Percentiles rank a stretch among this genome's conserved stretches.
Evolutionary conservation across 2,113 vertebrate genomes (phyloP).

Genomic region (Cyanistes caeruleus): DNA sequence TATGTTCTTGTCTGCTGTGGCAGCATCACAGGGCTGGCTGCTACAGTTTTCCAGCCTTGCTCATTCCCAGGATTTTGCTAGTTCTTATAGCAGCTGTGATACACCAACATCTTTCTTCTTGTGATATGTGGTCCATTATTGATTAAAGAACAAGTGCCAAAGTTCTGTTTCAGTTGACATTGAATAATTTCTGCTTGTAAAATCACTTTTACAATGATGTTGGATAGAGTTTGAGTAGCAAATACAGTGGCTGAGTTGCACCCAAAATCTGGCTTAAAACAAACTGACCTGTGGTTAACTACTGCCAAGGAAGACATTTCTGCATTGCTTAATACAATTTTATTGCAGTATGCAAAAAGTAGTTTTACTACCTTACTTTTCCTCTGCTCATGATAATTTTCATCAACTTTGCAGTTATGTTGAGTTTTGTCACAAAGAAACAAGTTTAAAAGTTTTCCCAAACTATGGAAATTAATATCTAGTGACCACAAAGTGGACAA

Average conservation of each 20-base stretch:
- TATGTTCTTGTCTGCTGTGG: not conserved
- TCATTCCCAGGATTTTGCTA: not conserved
- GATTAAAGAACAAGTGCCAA: not conserved
- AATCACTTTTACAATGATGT: not conserved
- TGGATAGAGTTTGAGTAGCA: not conserved
- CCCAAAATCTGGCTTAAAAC: not conserved
- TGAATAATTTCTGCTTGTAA: not conserved
- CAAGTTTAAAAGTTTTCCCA: not conserved
- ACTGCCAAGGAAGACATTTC: not conserved
- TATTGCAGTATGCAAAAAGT: not conserved
- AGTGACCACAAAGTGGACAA: not conserved
- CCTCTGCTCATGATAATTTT: not conserved
- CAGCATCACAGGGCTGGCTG: not conserved
- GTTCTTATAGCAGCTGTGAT: not conserved
- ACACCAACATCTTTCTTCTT: not conserved
- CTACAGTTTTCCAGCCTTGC: not conserved
- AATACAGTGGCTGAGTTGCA: not conserved
- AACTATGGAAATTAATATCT: not conserved
- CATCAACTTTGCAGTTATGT: not conserved
- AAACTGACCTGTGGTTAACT: not conserved
- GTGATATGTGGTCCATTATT: not conserved
- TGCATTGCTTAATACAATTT: not conserved
- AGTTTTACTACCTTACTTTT: not conserved
- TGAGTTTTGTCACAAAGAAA: not conserved
- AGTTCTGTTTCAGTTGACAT: not conserved